Percentiles rank a stretch among this genome's conserved stretches.
Conservation (phyloP, 2,113 vertebrate genomes). For the Mirza zaza region DNA sequence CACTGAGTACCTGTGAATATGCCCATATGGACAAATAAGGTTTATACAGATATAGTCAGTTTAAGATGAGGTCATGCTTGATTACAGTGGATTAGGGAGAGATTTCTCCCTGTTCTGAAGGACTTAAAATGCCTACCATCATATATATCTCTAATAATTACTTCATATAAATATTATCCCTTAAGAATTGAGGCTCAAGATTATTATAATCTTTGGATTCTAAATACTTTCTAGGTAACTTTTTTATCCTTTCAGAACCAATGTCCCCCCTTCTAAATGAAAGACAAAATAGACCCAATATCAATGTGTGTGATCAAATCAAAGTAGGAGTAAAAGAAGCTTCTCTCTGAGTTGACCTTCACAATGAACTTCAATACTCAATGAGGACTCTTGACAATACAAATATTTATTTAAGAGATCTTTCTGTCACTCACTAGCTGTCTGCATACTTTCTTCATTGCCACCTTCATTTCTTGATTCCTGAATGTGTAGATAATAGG, state of each 20-base stretch:
- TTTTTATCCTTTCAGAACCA: background rate
- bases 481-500: constrained; percentile 71
- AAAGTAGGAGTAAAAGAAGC: background rate
- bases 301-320: background rate
- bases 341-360: background rate
- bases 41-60: background rate
- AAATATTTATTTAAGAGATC: background rate
- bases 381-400: background rate
- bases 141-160: background rate
- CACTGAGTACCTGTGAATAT: background rate
- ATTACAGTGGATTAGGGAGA: background rate
- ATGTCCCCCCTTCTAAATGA: background rate
- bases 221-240: background rate
- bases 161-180: background rate
- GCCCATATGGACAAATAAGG: too few relatives aligned
- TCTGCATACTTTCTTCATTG: constrained; percentile 43
- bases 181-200: background rate
- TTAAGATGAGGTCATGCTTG: background rate
- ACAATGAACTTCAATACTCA: background rate
- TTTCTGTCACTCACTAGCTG: background rate
- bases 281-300: background rate
- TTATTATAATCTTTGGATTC: background rate
- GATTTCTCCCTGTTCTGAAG: background rate
- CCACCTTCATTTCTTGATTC: constrained; percentile 67
- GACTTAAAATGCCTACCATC: background rate